Evolutionary conservation across 2,113 vertebrate genomes (phyloP), one percentile per base, ranked within the genome.

Genomic region (Mesitornis unicolor): DNA sequence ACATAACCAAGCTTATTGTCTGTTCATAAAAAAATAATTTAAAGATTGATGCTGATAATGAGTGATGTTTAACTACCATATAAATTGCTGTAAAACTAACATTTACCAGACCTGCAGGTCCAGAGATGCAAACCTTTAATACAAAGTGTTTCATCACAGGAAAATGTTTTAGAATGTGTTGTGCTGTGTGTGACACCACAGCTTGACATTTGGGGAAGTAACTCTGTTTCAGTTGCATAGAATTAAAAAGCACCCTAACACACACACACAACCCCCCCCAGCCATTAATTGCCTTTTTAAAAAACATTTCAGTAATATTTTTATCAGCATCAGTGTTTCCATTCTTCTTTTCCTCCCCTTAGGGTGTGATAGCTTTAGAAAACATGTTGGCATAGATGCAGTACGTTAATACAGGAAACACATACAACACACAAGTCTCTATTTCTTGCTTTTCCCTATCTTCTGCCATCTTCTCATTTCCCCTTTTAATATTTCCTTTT

Each of bases 401-500:
- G 35, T 56, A 17, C 4, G 1, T 61, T 78, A 29, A 19, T 59
- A 59, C 13, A 64, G 48, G 57, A 64, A 47, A 43, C 16, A 42
- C 11, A 17, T 35, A n/a, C 1, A 8, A n/a, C 31, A 28, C 5
- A 31, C 8, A 73, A 21, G 73, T 65, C 40, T 65, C 0, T 50
- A 21, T 87, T 80, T 91, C 48, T 70, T 69, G 36, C 43, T 92
- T 82, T 85, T 95, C 75, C 25, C 10, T 65, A 26, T 43, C 38
- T 84, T 90, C 35, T 84, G 18, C 16, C 13, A 26, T 79, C 42
- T 77, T 92, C 16, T 61, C 16, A 21, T 69, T 96, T 93, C 68
- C 73, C 15, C 57, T 91, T 96, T 91, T 79, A 69, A 11, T 91
- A 57, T 68, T 96, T 93, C 68, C 73, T 13, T 53, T 91, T 96